Evolutionary conservation across 92 coral and sea anemone genomes (phyloP), one percentile per base, ranked within the genome.

Genomic region (Ricordea florida): DNA sequence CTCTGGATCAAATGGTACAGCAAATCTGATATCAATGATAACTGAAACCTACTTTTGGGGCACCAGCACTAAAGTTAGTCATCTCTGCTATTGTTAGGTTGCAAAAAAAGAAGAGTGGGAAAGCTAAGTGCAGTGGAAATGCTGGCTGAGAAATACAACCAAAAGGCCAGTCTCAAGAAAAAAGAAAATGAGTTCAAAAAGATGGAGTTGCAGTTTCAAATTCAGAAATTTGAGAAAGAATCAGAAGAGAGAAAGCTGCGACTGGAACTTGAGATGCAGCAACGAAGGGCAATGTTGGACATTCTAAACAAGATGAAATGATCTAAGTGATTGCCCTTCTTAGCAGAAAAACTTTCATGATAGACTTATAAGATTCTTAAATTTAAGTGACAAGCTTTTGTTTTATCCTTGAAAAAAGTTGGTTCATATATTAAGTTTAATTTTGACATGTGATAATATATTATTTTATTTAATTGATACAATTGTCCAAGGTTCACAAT

Each of bases 101-200:
- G 52, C 23, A 35, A 35, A 25, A 62, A 8, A 31, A 40, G 57
- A 24, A 66, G 74, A 66, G 74, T 45, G 47, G 47, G 74, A 20
- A 66, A 43, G 74, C 57, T 58, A 69, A 68, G 47, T 53, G 80
- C 86, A 41, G 49, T 80, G 37, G 86, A 80, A 51, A 80, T 6
- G 15, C 58, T 32, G 30, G 50, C 50, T 44, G 50, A 1, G 50
- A 44, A 44, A 44, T 44, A 44, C 50, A 22, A 44, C 50, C 50
- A 44, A 44, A 44, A 44, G 50, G 50, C 50, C 50, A 44, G 10
- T 44, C 50, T 44, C 16, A 44, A 44, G 50, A 22, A 44, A 44
- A 44, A 50, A 50, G 31, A 22, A 50, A 50, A 14, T 50, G 27
- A 16, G 27, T 50, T 50, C 57, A 50, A 50, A 50, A 50, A 50